A percentile compares a stretch with the other conserved stretches of the same genome.
These are phyloP conservation scores for Panagrolaimus sp. DNA, from an alignment of 1,140 invertebrate species.

Conservation along the genomic window DNA sequence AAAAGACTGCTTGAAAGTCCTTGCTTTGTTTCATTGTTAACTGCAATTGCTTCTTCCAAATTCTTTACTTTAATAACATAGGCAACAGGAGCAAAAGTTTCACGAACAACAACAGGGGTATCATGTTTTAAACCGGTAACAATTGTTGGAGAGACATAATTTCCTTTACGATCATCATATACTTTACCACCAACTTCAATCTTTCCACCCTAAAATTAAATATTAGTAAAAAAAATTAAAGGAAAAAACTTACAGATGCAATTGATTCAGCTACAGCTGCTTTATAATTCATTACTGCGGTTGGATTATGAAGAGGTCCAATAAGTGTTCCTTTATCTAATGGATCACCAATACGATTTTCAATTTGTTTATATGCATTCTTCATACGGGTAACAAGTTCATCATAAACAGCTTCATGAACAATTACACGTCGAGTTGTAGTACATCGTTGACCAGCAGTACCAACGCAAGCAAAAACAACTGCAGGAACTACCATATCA, in stretches of 20 bases:
- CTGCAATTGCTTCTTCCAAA: slow-evolving; percentile 78
- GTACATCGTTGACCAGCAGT: slow-evolving; percentile 91
- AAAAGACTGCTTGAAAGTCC: slow-evolving; percentile 92
- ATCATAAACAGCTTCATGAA: slow-evolving; percentile 68
- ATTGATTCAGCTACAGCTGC: slow-evolving; percentile 72
- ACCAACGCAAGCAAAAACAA: slow-evolving; percentile 90
- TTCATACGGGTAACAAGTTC: slow-evolving; percentile 71
- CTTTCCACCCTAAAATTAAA: slow-evolving; percentile 64
- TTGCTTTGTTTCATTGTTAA: slow-evolving; percentile 93
- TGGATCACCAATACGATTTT: slow-evolving; percentile 80
- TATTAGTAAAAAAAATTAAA: slow-evolving; percentile 20
- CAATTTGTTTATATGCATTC: slow-evolving; percentile 74
- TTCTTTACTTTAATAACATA: slow-evolving; percentile 73
- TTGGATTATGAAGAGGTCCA: slow-evolving; percentile 81
- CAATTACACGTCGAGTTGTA: slow-evolving; percentile 63
- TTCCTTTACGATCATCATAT: slow-evolving; percentile 68
- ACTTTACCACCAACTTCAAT: slow-evolving; percentile 85
- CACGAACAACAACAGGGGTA: slow-evolving; percentile 75
- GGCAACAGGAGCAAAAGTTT: slow-evolving; percentile 97
- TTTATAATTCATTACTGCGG: slow-evolving; percentile 74
- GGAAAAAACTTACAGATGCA: slow-evolving; percentile 21
- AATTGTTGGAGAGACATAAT: slow-evolving; percentile 93
- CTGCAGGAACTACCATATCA: slow-evolving; percentile 79
- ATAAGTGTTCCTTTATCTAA: slow-evolving; percentile 77
- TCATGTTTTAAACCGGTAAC: slow-evolving; percentile 76